phyloP scores from a whole-genome alignment of 2,113 vertebrate species.

The Megaptera novaeangliae region DNA sequence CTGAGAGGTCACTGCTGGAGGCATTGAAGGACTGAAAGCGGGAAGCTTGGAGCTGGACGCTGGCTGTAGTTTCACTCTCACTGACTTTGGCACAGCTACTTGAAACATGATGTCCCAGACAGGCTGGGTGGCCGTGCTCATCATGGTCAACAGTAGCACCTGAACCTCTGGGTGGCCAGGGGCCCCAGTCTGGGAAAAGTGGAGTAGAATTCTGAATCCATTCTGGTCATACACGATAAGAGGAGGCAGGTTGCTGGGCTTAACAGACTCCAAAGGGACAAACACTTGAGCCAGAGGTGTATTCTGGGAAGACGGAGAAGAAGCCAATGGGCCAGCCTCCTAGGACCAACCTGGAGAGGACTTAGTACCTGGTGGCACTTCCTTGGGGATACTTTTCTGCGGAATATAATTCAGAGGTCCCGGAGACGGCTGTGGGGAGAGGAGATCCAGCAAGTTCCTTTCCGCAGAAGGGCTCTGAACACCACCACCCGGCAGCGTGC shows the following conservation, averaged over 20 bases:
- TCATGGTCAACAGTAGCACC: constrained; percentile 87
- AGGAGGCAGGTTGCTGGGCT: constrained; percentile 81
- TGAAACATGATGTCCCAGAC: constrained; percentile 86
- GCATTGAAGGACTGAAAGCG: constrained; percentile 87
- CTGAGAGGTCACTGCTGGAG: constrained; percentile 87
- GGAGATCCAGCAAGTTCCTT: constrained; percentile 33
- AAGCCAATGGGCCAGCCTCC: constrained; percentile 66
- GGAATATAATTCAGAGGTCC: constrained; percentile 72
- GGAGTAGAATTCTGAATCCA: constrained; percentile 87
- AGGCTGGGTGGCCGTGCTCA: constrained; percentile 86
- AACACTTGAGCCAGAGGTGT: constrained; percentile 81
- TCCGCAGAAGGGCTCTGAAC: constrained; percentile 13
- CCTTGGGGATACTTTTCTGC: constrained; percentile 66
- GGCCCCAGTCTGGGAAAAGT: constrained; percentile 83
- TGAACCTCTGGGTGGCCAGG: constrained; percentile 79
- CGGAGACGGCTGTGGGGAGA: background rate
- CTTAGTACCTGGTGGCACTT: constrained; percentile 60
- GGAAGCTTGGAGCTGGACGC: constrained; percentile 84
- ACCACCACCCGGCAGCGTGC: background rate
- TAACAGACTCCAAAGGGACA: constrained; percentile 87
- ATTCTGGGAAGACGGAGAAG: constrained; percentile 41
- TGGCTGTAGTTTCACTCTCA: constrained; percentile 89
- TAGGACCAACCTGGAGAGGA: constrained; percentile 63
- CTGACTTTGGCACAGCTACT: constrained; percentile 89
- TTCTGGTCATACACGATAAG: constrained; percentile 82